These are phyloP conservation scores for Drosophila azteca DNA, from an alignment of 1,140 invertebrate species.

Conservation along the genomic window DNA sequence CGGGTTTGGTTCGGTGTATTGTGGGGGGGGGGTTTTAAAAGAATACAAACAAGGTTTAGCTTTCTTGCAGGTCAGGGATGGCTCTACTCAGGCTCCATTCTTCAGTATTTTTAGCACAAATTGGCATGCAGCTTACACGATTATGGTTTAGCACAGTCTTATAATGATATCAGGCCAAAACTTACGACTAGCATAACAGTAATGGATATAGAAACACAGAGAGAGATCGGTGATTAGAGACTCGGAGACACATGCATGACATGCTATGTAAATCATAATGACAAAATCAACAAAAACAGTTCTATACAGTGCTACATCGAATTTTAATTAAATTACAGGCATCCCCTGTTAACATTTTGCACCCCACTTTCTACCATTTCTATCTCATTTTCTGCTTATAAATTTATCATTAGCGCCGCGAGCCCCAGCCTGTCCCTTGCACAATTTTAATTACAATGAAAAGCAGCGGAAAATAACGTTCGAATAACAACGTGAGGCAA, in stretches of 20 bases:
- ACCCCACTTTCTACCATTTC: not conserved
- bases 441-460: conserved; percentile 71
- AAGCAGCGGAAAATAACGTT: conserved; percentile 26
- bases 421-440: conserved; percentile 28
- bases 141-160: conserved; percentile 58
- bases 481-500: conserved; percentile 32
- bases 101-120: conserved; percentile 48
- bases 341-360: not conserved
- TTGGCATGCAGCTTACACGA: conserved; percentile 59
- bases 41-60: conserved; percentile 72
- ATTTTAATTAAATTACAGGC: conserved; percentile 64
- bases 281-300: conserved; percentile 38
- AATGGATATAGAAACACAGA: conserved; percentile 37
- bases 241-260: conserved; percentile 51
- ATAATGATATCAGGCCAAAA: conserved; percentile 32
- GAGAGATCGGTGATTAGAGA: conserved; percentile 39
- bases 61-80: conserved; percentile 53
- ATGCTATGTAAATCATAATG: conserved; percentile 50
- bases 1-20: conserved; percentile 8
- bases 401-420: conserved; percentile 55
- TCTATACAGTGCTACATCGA: conserved; percentile 8
- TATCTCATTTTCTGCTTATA: conserved; percentile 18
- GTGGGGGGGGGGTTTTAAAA: conserved; percentile 30
- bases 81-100: conserved; percentile 45
- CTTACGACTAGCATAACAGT: conserved; percentile 15